Evolutionary conservation across 2,797 vertebrate species (phyloP), one percentile per base, ranked within the genome.

Genomic region (Botia almorhae): DNA sequence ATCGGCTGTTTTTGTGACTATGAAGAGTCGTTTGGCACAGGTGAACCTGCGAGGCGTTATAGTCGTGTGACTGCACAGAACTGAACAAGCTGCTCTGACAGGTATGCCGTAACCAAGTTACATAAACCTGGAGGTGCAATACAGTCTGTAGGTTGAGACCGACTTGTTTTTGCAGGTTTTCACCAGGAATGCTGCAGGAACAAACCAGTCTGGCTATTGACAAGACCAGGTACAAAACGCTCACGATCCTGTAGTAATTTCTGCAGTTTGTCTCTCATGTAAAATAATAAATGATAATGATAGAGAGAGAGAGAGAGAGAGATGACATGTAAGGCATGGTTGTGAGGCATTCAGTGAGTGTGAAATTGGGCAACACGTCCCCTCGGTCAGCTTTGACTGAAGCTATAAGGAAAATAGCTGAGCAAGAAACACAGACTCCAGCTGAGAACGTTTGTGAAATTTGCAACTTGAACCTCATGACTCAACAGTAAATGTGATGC

Each of bases 351-450:
- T 61, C 21, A 51, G 11, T n/a, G 17, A 8, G n/a, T 51, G 26
- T 43, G 13, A 29, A 36, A 46, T 64, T 74, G 64, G 36, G 43
- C 43, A 63, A 69, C 53, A 74, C 17, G 4, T 46, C n/a, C 7
- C 36, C 16, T 26, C 19, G 17, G 43, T 60, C 46, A 60, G 36
- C 17, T 6, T 16, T n/a, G 0, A 58, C 26, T 46, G 26, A 39
- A 53, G 3, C 46, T 43, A 16, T n/a, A 58, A 73, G 23, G 2
- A 53, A 39, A 70, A 65, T n/a, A 51, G 74, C 74, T 82, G 63
- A 85, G 29, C 23, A 21, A 82, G 73, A 73, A 74, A 80, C 77
- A 12, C 68, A 70, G 43, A 78, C 55, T 65, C 58, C 43, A 56
- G 43, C 55, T 48, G 56, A 67, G 36, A 75, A 80, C 21, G 58